phyloP scores from a whole-genome alignment of 2,113 vertebrate species.

The Rhinopomastus cyanomelas region DNA sequence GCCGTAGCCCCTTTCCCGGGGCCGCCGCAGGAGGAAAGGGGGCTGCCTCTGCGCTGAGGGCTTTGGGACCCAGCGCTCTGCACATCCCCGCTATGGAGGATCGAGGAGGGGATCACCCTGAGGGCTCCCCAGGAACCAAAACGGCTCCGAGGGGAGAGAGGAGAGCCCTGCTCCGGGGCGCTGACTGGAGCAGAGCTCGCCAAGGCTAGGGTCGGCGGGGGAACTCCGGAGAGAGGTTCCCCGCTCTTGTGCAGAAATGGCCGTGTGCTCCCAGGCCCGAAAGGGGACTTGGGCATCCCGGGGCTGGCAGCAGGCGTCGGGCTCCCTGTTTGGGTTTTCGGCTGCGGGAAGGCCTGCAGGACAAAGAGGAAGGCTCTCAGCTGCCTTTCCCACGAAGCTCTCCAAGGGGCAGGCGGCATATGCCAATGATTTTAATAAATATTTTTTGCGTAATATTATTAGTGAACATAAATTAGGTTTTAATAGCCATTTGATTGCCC shows the following conservation, averaged over 20 bases:
- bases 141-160: background rate
- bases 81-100: background rate
- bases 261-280: rapidly evolving
- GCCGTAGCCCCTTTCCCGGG: background rate
- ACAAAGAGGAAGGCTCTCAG: constrained; percentile 3
- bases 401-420: constrained; percentile 52
- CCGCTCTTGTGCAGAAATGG: background rate
- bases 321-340: background rate
- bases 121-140: background rate
- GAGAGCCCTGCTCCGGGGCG: background rate
- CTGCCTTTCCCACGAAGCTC: constrained; percentile 34
- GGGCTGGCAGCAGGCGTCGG: background rate
- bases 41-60: background rate
- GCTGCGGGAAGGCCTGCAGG: background rate
- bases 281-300: background rate
- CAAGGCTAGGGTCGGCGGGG: background rate
- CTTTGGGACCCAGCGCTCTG: no score
- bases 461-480: constrained; percentile 72
- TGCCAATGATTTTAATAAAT: constrained; percentile 70
- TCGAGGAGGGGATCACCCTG: no score
- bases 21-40: background rate
- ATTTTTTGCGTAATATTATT: constrained; percentile 69
- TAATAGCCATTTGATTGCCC: constrained; percentile 70
- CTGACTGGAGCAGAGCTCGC: background rate
- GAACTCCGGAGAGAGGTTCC: rapidly evolving